phyloP scores from a whole-genome alignment of 1,140 invertebrate species.

The Drosophila lini region DNA sequence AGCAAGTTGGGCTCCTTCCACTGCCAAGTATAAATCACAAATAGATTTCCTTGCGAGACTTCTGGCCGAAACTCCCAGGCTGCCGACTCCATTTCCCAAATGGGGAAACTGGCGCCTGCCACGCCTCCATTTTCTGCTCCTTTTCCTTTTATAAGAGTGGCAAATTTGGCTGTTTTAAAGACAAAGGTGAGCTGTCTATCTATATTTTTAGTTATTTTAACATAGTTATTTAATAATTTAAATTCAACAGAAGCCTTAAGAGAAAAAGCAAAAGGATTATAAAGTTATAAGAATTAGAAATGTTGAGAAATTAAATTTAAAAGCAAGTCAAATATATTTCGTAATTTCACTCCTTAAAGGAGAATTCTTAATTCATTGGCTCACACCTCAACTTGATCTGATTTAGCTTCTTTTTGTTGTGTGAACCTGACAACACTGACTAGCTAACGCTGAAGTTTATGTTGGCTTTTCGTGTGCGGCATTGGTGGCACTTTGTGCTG shows the following conservation, averaged over 20 bases:
- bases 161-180: constrained; percentile 4
- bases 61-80: constrained; percentile 36
- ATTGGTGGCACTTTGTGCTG: constrained; percentile 76
- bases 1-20: constrained; percentile 20
- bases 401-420: not conserved
- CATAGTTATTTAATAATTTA: not conserved
- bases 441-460: constrained; percentile 49
- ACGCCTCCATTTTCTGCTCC: constrained; percentile 8
- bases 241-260: not conserved
- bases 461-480: constrained; percentile 57
- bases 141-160: not conserved
- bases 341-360: not conserved
- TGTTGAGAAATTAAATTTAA: not conserved
- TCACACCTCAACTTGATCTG: not conserved
- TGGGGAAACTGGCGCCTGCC: constrained; percentile 54
- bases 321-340: not conserved
- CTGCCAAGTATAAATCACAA: constrained; percentile 74
- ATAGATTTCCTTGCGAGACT: constrained; percentile 71
- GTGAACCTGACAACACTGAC: constrained; percentile 14
- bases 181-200: not conserved
- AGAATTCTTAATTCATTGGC: not conserved
- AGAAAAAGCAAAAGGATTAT: not conserved
- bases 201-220: not conserved
- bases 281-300: not conserved
- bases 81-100: constrained; percentile 57